Conservation (phyloP, 92 coral and sea anemone species). For the Bergia puertoricense region DNA sequence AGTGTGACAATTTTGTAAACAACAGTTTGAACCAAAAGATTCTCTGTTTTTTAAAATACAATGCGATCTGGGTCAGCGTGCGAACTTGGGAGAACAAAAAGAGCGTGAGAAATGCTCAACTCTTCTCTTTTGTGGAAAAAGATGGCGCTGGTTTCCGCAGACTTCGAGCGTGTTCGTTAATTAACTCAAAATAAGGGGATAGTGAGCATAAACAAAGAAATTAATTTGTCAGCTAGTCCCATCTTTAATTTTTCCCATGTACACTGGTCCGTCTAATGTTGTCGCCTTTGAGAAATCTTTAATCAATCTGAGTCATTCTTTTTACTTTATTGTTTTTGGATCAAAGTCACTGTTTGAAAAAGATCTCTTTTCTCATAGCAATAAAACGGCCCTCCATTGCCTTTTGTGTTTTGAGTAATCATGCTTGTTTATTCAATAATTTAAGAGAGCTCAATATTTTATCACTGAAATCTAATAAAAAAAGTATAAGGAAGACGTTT, state of each 20-base stretch:
- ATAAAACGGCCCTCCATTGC: neutral
- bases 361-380: neutral
- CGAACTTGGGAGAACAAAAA: neutral
- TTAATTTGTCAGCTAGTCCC: neutral
- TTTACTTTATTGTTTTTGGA: neutral
- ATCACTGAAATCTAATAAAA: neutral
- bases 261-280: neutral
- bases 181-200: neutral
- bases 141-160: constrained; percentile 7
- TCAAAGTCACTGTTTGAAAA: constrained; percentile 10
- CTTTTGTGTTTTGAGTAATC: neutral
- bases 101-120: constrained; percentile 7
- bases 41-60: neutral
- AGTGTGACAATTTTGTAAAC: neutral
- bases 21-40: neutral
- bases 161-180: constrained; percentile 27
- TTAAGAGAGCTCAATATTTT: neutral
- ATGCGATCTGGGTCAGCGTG: constrained; percentile 1
- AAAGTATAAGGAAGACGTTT: neutral
- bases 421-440: constrained; percentile 18
- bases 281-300: constrained; percentile 1
- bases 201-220: neutral
- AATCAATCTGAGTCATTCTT: neutral
- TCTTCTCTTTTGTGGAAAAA: constrained; percentile 19
- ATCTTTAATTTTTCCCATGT: constrained; percentile 15